phyloP scores from a whole-genome alignment of 2,797 vertebrate genomes.

The Argya squamiceps region DNA sequence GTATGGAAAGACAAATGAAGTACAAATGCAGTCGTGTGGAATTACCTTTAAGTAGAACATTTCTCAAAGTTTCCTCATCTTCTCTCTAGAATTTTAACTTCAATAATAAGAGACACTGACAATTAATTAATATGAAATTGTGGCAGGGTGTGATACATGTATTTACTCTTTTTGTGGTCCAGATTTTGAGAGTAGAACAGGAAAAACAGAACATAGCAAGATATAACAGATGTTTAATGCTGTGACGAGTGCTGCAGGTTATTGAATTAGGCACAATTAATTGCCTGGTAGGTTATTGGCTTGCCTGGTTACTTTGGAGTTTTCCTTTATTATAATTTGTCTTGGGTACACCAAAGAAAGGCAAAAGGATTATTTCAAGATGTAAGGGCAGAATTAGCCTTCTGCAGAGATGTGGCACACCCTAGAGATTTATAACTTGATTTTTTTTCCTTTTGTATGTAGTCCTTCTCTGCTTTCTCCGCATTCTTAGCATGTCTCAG shows the following conservation, averaged over 20 bases:
- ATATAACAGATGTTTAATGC: background rate
- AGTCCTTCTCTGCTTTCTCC: slow-evolving; percentile 4
- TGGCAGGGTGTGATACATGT: background rate
- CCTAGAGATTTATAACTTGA: background rate
- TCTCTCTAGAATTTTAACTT: background rate
- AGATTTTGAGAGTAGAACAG: background rate
- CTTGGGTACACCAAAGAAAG: background rate
- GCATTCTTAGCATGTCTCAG: slow-evolving; percentile 62
- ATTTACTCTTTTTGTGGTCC: background rate
- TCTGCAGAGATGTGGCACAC: background rate
- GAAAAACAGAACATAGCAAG: background rate
- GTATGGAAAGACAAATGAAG: slow-evolving; percentile 7
- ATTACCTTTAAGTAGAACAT: background rate
- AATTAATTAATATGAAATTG: background rate
- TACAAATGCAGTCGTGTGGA: slow-evolving; percentile 7
- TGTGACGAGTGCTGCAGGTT: background rate
- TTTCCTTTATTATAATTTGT: background rate
- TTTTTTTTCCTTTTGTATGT: background rate
- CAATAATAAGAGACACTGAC: background rate
- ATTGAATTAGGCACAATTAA: background rate
- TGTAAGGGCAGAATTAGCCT: background rate
- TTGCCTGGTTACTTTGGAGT: background rate
- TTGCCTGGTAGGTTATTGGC: background rate
- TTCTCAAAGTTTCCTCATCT: background rate
- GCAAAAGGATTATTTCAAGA: background rate